Percentiles rank a stretch among this genome's conserved stretches.
These are phyloP conservation scores for Melanaphis sacchari DNA, from an alignment of 1,140 invertebrate genomes.

Conservation along the genomic window DNA sequence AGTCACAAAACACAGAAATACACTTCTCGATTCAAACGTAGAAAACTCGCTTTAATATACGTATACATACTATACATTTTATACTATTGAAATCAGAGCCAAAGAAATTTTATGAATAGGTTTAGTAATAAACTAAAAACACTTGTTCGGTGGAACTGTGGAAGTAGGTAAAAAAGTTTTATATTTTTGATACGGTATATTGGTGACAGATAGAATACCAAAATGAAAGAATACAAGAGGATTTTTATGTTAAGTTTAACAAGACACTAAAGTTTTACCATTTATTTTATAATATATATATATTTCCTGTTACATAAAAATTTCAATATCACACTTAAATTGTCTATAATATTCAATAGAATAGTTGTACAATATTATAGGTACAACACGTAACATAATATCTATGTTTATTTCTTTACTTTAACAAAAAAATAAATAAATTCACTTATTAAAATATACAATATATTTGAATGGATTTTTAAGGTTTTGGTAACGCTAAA, in stretches of 20 bases:
- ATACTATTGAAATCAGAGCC: background rate
- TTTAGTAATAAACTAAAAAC: background rate
- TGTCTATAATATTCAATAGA: too few relatives aligned
- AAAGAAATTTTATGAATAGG: background rate
- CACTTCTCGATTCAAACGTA: background rate
- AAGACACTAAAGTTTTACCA: background rate
- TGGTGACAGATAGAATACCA: background rate
- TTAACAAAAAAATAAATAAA: too few relatives aligned
- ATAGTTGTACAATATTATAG: too few relatives aligned
- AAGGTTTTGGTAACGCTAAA: too few relatives aligned
- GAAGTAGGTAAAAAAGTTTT: background rate
- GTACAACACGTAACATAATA: too few relatives aligned
- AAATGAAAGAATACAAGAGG: background rate
- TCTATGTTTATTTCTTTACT: too few relatives aligned
- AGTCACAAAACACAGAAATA: background rate
- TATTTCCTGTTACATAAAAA: too few relatives aligned
- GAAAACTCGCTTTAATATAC: background rate
- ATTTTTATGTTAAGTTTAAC: background rate
- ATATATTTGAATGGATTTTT: too few relatives aligned
- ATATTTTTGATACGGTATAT: background rate
- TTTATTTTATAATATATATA: background rate
- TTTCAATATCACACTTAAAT: too few relatives aligned
- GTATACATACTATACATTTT: background rate
- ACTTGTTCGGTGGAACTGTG: background rate
- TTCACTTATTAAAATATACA: too few relatives aligned